A percentile compares a stretch with the other conserved stretches of the same genome.
phyloP scores from a whole-genome alignment of 2,888 invertebrate species.

The Pyrrhosoma nymphula region DNA sequence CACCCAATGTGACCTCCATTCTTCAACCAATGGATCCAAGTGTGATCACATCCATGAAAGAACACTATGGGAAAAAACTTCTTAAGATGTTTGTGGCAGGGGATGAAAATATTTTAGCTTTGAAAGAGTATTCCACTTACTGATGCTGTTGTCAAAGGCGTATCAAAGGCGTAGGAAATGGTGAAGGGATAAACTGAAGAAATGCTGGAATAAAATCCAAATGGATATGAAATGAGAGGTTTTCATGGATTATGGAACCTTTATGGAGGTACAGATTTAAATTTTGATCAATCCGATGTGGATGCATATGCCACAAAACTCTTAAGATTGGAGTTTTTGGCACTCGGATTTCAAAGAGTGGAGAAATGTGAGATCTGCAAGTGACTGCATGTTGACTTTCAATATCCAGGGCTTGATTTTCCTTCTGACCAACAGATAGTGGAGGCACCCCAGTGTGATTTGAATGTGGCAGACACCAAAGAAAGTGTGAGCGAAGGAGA shows the following conservation, averaged over 20 bases:
- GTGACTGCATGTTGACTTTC: not conserved
- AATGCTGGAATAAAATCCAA: not conserved
- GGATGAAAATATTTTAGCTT: not conserved
- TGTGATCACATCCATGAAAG: slow-evolving; percentile 72
- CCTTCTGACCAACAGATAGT: not conserved
- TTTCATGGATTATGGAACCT: not conserved
- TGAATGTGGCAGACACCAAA: not conserved
- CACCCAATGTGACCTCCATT: slow-evolving; percentile 73
- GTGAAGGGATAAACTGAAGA: not conserved
- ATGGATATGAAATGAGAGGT: not conserved
- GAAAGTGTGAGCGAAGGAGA: not conserved
- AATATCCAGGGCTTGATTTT: not conserved
- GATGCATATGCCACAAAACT: not conserved
- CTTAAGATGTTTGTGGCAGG: not conserved
- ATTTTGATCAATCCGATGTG: not conserved
- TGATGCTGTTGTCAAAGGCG: not conserved
- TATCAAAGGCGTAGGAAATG: not conserved
- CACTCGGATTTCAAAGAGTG: not conserved
- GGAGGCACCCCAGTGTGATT: not conserved
- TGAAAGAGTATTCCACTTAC: not conserved
- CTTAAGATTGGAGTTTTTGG: not conserved
- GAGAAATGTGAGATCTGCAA: not conserved
- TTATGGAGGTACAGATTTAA: not conserved
- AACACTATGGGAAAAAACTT: not conserved
- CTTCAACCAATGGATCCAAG: slow-evolving; percentile 72